Evolutionary conservation across 2,888 invertebrate species (phyloP), one percentile per base, ranked within the genome.

Genomic region (Drosophila acutilabella): DNA sequence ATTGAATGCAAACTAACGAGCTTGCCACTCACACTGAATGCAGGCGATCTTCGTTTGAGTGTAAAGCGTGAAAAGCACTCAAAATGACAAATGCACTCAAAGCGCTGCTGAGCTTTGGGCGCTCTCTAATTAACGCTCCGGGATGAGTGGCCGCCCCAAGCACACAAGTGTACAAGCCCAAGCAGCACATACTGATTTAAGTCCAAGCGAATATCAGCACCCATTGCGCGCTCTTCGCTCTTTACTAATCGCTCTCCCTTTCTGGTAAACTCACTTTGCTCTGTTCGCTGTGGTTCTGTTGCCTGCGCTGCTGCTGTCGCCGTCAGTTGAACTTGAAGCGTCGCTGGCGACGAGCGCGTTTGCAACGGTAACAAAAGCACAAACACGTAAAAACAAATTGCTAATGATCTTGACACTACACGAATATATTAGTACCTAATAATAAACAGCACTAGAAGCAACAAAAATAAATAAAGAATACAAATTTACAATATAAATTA

Each of bases 301-400:
- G 62, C 40, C 44, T 33, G 33, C 11, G 8, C 16, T 57, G 65
- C 23, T 47, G 60, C 18, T 45, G 64, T 47, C 20, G 45, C 40
- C 51, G 57, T 87, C 71, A 82, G 88, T 82, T 79, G 66, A 78
- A 79, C 73, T 82, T 84, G 71, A 81, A 76, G 88, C 81, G 82
- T 76, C 88, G 88, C 69, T 74, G 70, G 48, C 52, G 70, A 60
- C 62, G 71, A 48, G 68, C 74, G 80, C 57, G 71, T 56, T 71
- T 62, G 54, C 33, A 64, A 51, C 74, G 57, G 69, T 66, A 64
- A 65, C 48, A 47, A 57, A 50, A 57, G 5, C 36, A 23, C 6
- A 42, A n/a, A 8, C 30, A 38, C 36, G 18, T 16, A 14, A 30
- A 62, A 62, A 36, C 23, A 13, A 10, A 53, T 48, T 64, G 57